Evolutionary conservation across 2,113 vertebrate genomes (phyloP).

Genomic region (Phrynosoma platyrhinos): DNA sequence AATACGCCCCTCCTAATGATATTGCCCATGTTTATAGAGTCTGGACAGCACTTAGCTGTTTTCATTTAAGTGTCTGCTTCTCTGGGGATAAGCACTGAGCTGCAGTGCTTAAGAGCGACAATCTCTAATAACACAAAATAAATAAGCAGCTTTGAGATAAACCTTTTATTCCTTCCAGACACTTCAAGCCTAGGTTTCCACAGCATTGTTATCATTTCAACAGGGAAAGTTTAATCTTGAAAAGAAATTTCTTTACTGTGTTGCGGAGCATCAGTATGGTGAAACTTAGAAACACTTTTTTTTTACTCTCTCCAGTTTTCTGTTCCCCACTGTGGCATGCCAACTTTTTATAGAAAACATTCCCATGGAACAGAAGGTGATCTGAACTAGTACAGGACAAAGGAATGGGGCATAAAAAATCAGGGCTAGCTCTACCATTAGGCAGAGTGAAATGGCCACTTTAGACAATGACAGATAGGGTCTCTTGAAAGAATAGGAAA

Average conservation of each 20-base stretch:
- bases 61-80: constrained; percentile 60
- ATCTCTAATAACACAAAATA: constrained; percentile 65
- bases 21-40: constrained; percentile 31
- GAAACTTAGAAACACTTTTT: constrained; percentile 33
- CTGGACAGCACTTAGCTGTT: constrained; percentile 45
- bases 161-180: constrained; percentile 58
- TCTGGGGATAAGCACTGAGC: constrained; percentile 51
- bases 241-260: constrained; percentile 48
- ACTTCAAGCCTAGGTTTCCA: constrained; percentile 48
- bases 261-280: constrained; percentile 33
- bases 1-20: background rate
- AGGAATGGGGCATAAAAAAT: background rate
- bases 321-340: background rate
- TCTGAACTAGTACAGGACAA: too few relatives aligned
- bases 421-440: background rate
- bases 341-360: background rate
- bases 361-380: background rate
- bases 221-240: constrained; percentile 50
- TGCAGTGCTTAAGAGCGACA: constrained; percentile 43
- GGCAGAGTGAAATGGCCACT: background rate
- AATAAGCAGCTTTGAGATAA: constrained; percentile 62
- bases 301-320: background rate
- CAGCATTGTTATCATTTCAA: constrained; percentile 49
- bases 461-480: background rate
- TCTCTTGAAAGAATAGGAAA: background rate